phyloP scores from a whole-genome alignment of 2,888 invertebrate species.

The Diarsia dahlii region DNA sequence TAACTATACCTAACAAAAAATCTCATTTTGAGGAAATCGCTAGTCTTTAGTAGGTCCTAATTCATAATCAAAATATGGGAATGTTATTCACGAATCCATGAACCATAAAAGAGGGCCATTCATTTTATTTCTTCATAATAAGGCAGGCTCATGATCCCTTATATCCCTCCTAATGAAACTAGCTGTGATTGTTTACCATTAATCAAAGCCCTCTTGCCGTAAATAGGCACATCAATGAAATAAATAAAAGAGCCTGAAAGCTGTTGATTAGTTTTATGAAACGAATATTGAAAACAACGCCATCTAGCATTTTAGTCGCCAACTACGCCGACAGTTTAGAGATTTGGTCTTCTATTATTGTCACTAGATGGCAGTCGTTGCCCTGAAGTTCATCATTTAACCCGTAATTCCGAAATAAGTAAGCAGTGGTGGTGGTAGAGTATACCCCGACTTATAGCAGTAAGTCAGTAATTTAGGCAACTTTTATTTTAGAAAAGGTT shows the following conservation, averaged over 20 bases:
- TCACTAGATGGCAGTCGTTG: constrained; percentile 21
- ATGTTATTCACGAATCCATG: neutral
- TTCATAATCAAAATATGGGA: neutral
- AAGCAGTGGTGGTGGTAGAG: neutral
- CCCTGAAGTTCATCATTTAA: neutral
- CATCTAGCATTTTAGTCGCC: constrained; percentile 15
- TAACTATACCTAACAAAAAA: too few species aligned
- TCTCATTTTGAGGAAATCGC: too few species aligned
- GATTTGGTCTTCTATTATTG: neutral
- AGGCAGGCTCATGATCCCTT: constrained; percentile 28
- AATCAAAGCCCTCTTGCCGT: constrained; percentile 47
- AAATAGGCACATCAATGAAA: constrained; percentile 43
- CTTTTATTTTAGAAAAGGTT: too few species aligned
- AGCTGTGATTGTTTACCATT: constrained; percentile 57
- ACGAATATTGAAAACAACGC: constrained; percentile 6
- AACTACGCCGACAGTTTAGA: neutral
- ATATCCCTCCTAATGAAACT: constrained; percentile 48
- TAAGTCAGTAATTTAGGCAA: too few species aligned
- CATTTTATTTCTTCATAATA: constrained; percentile 46
- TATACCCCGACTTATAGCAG: neutral
- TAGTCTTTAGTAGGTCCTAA: too few species aligned
- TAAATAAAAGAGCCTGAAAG: constrained; percentile 20
- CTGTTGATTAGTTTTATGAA: neutral
- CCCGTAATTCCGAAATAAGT: neutral
- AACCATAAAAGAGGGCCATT: constrained; percentile 5